phyloP scores from a whole-genome alignment of 2,797 vertebrate genomes.

The Myotis planiceps region DNA sequence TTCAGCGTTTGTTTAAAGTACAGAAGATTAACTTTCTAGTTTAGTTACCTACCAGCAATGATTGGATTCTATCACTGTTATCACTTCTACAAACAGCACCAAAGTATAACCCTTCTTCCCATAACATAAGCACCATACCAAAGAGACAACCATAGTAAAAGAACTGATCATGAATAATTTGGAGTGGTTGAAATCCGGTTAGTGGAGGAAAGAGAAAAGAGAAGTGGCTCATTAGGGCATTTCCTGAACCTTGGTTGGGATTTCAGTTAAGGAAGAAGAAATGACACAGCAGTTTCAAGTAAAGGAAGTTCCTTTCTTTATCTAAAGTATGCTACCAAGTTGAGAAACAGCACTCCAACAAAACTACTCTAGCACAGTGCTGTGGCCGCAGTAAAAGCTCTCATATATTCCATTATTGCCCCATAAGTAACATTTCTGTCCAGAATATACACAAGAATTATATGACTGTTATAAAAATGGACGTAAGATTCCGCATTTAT shows the following conservation, averaged over 20 bases:
- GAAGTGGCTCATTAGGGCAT: conserved; percentile 81
- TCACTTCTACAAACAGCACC: conserved; percentile 89
- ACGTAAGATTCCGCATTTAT: conserved; percentile 48
- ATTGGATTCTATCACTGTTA: conserved; percentile 90
- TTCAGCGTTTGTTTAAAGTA: conserved; percentile 61
- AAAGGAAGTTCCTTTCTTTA: conserved; percentile 78
- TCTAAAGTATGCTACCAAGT: conserved; percentile 69
- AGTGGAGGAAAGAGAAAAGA: conserved; percentile 76
- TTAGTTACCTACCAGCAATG: conserved; percentile 87
- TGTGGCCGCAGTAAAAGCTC: background rate
- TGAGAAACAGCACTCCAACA: conserved; percentile 62
- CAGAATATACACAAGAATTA: conserved; percentile 36
- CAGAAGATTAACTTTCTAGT: conserved; percentile 60
- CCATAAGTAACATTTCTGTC: conserved; percentile 37
- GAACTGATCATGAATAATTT: conserved; percentile 78
- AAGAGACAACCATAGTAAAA: conserved; percentile 72
- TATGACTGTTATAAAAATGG: conserved; percentile 18
- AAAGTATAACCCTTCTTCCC: conserved; percentile 85
- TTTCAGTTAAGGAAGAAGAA: conserved; percentile 90
- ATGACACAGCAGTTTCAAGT: conserved; percentile 91
- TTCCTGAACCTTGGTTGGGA: conserved; percentile 87
- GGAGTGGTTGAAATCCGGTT: conserved; percentile 49
- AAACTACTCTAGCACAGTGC: background rate
- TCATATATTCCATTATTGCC: background rate
- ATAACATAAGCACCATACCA: conserved; percentile 67